These are phyloP conservation scores for Etia nguti DNA, from an alignment of 2,113 vertebrate species.

Conservation along the genomic window DNA sequence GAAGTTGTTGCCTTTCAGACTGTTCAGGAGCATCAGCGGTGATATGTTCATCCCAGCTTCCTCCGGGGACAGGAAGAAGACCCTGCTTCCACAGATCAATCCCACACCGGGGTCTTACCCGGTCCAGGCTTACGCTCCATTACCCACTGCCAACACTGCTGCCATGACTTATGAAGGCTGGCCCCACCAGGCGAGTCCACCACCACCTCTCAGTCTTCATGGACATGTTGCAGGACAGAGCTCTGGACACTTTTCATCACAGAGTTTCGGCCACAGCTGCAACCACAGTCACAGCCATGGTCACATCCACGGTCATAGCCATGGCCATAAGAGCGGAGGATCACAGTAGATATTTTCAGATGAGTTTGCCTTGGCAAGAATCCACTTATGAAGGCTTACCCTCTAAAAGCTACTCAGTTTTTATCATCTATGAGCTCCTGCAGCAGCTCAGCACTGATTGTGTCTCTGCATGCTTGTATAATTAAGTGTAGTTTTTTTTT, in stretches of 20 bases:
- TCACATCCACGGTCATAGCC: constrained; percentile 6
- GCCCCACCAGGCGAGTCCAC: not conserved
- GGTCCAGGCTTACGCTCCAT: constrained; percentile 55
- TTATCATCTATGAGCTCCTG: not conserved
- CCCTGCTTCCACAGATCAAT: constrained; percentile 55
- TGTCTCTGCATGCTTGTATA: not conserved
- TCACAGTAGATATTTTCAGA: not conserved
- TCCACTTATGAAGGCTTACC: not conserved
- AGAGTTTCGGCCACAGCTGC: not conserved
- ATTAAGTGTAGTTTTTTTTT: not conserved
- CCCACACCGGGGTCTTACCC: constrained; percentile 66
- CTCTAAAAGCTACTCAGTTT: not conserved
- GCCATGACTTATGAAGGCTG: constrained; percentile 46
- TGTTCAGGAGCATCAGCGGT: constrained; percentile 17
- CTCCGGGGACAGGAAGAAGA: constrained; percentile 48
- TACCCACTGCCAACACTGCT: not conserved
- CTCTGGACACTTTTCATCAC: not conserved
- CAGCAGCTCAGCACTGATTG: not conserved
- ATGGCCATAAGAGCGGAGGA: not conserved
- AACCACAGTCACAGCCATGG: constrained; percentile 14
- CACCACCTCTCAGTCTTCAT: not conserved
- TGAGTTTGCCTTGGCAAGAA: not conserved
- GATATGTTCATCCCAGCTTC: constrained; percentile 47
- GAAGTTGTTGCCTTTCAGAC: constrained; percentile 48
- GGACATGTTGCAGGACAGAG: not conserved